Evolutionary conservation across 2,888 invertebrate species (phyloP), one percentile per base, ranked within the genome.

Genomic region (Acholoe squamosa): DNA sequence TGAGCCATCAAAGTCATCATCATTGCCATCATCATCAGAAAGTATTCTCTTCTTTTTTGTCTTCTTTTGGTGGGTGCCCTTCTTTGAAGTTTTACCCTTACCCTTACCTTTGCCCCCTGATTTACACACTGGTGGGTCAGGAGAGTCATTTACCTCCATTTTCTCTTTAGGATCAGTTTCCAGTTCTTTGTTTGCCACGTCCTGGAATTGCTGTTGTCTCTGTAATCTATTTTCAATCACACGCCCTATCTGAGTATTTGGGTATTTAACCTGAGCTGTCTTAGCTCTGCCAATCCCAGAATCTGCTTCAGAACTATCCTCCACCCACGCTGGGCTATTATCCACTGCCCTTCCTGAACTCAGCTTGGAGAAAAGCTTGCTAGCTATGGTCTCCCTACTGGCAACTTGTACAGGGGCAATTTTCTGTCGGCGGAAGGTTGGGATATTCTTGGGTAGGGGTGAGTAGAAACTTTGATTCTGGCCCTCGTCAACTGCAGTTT

Each of bases 331-430:
- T 7, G 61, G 51, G 19, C 43, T 16, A 14, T 80, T 34, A 1
- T 25, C 25, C 16, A 19, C 19, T 51, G 14, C 19, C 5, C 54
- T 54, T 10, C 86, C 54, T 16, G 86, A 16, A 14, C 80, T 80
- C 28, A 86, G 52, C 19, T 54, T 86, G 52, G 86, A 86, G 86
- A 86, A 86, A 54, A 86, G 86, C 33, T 86, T 86, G 52, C 86
- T 86, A 19, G 86, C n/a, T 16, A 56, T 33, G 31, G 54, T 31
- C 52, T 54, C 52, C 54, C 28, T 86, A 28, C 10, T 54, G n/a
- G 86, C 31, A 14, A 54, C 31, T 10, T 0, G 16, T 0, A 28
- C 31, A 19, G 54, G n/a, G 14, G 51, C 0, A 10, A 12, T n/a
- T 10, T 52, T 33, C 1, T 25, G 14, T 28, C 5, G 22, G n/a